Evolutionary conservation across 1,140 invertebrate species (phyloP), one percentile per base, ranked within the genome.

Genomic region (Aphelenchoides avenae): DNA sequence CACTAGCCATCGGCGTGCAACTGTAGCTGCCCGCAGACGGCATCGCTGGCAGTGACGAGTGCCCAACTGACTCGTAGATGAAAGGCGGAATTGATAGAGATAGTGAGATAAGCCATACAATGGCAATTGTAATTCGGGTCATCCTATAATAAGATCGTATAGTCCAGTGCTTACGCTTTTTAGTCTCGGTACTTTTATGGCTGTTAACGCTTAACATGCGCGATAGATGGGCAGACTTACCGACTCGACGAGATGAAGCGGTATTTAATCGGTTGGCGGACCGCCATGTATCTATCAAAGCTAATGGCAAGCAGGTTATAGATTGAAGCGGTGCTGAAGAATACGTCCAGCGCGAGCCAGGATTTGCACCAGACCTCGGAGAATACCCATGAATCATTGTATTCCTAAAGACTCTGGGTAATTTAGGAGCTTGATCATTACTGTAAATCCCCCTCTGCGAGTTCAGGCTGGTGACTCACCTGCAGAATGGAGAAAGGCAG

Each of bases 261-360:
- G 47, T 75, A 75, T 50, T 69, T 71, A 36, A 81, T 78, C 9
- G 80, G 80, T 27, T 77, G 64, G 7, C 68, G 73, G 2, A 81
- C 78, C 5, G 79, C 79, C 48, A 81, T 68, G 59, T 77, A 81
- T 24, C 80, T 57, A 57, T 81, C 80, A 20, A 81, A 72, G 48
- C 76, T 78, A 46, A 81, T 81, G 5, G 79, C 79, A 47, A 79
- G 70, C 7, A 81, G 53, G 57, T 80, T 79, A 24, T 80, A 71
- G 50, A 81, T 81, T 9, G 77, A 79, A 0, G 80, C 78, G 9
- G 80, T 81, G 61, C 72, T 78, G 3, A 81, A 52, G 50, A 75
- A 75, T 7, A 81, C 78, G 50, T 81, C 80, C n/a, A 80, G 65
- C 0, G 78, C 76, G 26, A 81, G 70, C 80, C 80, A 81, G 13